A percentile compares a stretch with the other conserved stretches of the same genome.
Conservation (phyloP, 2,113 vertebrate species). For the Protobothrops flavoviridis region DNA sequence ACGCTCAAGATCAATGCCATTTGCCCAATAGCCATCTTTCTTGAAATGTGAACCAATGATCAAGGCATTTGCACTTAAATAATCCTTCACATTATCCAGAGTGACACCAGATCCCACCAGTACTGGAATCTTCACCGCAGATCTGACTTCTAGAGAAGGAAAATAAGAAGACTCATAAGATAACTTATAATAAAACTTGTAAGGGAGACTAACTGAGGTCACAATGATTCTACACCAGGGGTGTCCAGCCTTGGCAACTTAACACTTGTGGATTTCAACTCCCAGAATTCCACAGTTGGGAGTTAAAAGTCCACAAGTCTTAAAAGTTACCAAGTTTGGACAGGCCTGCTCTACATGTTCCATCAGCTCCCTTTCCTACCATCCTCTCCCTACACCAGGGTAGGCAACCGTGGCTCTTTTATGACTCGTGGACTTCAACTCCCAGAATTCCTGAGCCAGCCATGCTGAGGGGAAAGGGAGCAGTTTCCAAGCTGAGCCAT, state of each 20-base stretch:
- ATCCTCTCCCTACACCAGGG: not conserved
- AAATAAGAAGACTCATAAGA: not conserved
- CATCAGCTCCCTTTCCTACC: not conserved
- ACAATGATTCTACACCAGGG: slow-evolving; percentile 24
- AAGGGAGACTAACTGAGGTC: not conserved
- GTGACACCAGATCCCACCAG: slow-evolving; percentile 85
- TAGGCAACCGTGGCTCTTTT: no score
- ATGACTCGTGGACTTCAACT: no score
- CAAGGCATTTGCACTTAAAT: slow-evolving; percentile 67
- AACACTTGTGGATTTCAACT: no score
- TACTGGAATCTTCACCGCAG: slow-evolving; percentile 72
- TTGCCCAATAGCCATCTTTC: slow-evolving; percentile 78
- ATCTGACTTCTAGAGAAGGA: slow-evolving; percentile 70
- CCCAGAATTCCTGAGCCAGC: no score
- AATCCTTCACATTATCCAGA: slow-evolving; percentile 72
- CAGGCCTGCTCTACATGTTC: not conserved
- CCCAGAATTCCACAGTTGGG: not conserved
- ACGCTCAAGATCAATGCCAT: slow-evolving; percentile 67
- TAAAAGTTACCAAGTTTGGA: not conserved
- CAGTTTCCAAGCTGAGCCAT: no score
- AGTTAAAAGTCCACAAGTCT: not conserved
- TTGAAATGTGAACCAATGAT: slow-evolving; percentile 88
- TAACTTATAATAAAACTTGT: not conserved
- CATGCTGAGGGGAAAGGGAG: no score
- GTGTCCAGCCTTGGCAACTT: no score